Evolutionary conservation across 2,797 vertebrate species (phyloP).

Genomic region (Parotocinclus haroldoi): DNA sequence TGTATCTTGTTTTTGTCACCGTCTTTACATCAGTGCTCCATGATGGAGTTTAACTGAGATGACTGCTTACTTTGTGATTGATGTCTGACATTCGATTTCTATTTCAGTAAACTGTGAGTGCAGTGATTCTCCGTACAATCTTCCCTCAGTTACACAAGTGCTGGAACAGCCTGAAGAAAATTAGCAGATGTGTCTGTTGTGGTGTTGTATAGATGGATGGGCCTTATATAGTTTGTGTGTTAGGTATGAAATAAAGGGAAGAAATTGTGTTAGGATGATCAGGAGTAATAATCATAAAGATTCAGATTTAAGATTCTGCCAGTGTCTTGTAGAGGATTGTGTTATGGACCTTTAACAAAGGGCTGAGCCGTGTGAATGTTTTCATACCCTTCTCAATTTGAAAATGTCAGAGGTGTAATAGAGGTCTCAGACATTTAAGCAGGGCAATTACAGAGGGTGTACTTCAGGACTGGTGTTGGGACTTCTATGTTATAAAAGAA

Average conservation of each 20-base stretch:
- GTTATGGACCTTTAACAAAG: conserved; percentile 31
- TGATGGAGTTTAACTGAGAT: conserved; percentile 18
- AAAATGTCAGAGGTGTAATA: conserved; percentile 26
- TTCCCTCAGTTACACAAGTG: conserved; percentile 42
- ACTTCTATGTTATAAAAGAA: no score
- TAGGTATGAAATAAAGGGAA: conserved; percentile 35
- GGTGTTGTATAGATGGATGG: conserved; percentile 33
- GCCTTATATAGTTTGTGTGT: conserved; percentile 30
- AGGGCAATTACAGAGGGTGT: conserved; percentile 33
- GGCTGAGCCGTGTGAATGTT: conserved; percentile 30
- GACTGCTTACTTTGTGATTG: conserved; percentile 30
- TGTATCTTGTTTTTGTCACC: neutral
- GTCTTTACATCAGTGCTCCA: neutral
- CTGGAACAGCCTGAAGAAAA: conserved; percentile 30
- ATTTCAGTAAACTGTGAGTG: conserved; percentile 40
- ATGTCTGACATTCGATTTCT: conserved; percentile 33
- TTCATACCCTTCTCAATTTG: conserved; percentile 22
- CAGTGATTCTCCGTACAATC: conserved; percentile 39
- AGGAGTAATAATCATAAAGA: conserved; percentile 16
- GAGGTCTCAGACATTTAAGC: conserved; percentile 21
- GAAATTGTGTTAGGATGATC: conserved; percentile 30
- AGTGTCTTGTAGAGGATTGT: conserved; percentile 38
- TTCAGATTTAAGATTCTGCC: conserved; percentile 25
- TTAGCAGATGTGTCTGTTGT: conserved; percentile 37
- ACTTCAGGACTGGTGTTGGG: conserved; percentile 8